A percentile compares a stretch with the other conserved stretches of the same genome.
phyloP scores from a whole-genome alignment of 2,888 invertebrate species.

The Pristionchus mayeri region DNA sequence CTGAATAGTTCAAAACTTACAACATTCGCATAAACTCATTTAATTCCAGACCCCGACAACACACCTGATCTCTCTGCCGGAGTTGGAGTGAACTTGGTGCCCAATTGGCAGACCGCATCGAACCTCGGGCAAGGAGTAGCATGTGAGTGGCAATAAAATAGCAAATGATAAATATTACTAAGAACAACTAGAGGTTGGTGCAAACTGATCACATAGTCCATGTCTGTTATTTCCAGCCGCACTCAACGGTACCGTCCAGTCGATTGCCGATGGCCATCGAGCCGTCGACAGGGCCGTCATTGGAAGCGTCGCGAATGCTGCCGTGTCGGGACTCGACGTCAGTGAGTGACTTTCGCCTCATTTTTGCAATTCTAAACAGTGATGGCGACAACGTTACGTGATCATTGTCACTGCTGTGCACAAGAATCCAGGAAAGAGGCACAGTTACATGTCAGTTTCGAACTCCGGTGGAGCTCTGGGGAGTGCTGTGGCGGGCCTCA shows the following conservation, averaged over 20 bases:
- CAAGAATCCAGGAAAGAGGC: too few species aligned
- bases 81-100: background rate
- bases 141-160: background rate
- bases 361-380: too few species aligned
- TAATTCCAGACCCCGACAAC: slow-evolving; percentile 4
- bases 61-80: background rate
- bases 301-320: background rate
- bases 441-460: too few species aligned
- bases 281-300: background rate
- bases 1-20: too few species aligned
- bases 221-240: background rate
- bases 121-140: background rate
- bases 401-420: too few species aligned
- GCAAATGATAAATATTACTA: too few species aligned
- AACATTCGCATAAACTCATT: too few species aligned
- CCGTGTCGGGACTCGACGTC: background rate
- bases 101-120: background rate
- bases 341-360: background rate
- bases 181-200: too few species aligned
- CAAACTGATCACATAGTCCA: background rate
- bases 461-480: too few species aligned
- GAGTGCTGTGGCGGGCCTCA: too few species aligned
- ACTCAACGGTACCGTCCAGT: background rate
- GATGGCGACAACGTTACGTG: too few species aligned
- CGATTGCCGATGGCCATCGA: background rate